Percentiles rank a stretch among this genome's conserved stretches.
phyloP scores from a whole-genome alignment of 2,888 invertebrate species.

The Choristoneura rosaceana region DNA sequence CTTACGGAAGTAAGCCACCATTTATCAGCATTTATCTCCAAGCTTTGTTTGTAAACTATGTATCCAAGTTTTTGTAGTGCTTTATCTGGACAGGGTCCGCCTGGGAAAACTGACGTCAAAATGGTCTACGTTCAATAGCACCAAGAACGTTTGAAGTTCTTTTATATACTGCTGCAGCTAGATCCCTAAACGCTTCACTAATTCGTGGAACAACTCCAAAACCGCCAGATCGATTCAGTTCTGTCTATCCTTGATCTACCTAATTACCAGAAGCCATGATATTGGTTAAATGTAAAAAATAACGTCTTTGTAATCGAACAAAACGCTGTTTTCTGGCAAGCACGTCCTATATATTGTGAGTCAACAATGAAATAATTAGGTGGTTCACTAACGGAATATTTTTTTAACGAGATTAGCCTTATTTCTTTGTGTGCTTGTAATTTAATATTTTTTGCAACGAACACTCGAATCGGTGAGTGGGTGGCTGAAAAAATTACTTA shows the following conservation, averaged over 20 bases:
- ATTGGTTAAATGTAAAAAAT: conserved; percentile 69
- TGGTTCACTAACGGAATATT: conserved; percentile 76
- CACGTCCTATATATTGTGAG: conserved; percentile 75
- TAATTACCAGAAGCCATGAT: conserved; percentile 70
- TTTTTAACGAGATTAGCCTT: conserved; percentile 70
- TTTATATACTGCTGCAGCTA: neutral
- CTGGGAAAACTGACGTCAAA: no score
- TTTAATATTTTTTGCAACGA: conserved; percentile 82
- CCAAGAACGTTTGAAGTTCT: no score
- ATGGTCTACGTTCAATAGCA: no score
- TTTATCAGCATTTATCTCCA: no score
- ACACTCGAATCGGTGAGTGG: conserved; percentile 66
- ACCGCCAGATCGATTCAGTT: conserved; percentile 50
- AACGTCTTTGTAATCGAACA: conserved; percentile 71
- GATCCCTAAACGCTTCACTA: conserved; percentile 12
- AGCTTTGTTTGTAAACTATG: no score
- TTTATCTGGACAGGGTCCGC: no score
- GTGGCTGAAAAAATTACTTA: conserved; percentile 64
- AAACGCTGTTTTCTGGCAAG: conserved; percentile 78
- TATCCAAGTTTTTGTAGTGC: no score
- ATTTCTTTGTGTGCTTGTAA: conserved; percentile 75
- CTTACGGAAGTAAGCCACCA: no score
- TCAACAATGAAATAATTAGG: conserved; percentile 82
- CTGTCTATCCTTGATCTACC: conserved; percentile 65
- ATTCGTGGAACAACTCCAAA: conserved; percentile 19